Conservation (phyloP, 2,797 vertebrate species). For the Ctenopoma multispine region DNA sequence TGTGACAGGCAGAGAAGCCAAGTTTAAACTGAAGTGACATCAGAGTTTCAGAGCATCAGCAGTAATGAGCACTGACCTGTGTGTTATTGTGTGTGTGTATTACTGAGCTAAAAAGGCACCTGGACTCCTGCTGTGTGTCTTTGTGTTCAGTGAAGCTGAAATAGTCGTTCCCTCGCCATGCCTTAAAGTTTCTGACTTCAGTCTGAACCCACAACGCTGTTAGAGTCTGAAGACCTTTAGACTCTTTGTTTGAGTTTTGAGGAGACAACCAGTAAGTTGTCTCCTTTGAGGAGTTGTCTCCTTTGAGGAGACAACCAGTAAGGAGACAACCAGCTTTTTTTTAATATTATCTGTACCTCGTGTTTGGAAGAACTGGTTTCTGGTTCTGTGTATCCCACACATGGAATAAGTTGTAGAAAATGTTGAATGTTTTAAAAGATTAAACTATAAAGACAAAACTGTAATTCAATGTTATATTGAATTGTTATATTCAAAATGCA, state of each 20-base stretch:
- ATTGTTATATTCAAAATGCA: too few relatives aligned
- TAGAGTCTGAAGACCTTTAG: neutral
- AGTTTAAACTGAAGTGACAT: slow-evolving; percentile 31
- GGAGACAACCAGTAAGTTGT: too few relatives aligned
- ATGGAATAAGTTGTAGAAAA: too few relatives aligned
- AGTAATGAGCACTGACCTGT: slow-evolving; percentile 56
- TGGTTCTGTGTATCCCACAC: too few relatives aligned
- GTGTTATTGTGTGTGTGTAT: slow-evolving; percentile 26
- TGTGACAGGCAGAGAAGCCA: slow-evolving; percentile 48
- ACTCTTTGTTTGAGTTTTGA: neutral
- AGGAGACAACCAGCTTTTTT: too few relatives aligned
- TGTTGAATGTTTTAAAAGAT: too few relatives aligned
- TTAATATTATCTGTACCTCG: too few relatives aligned
- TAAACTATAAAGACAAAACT: too few relatives aligned
- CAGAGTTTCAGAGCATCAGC: slow-evolving; percentile 9
- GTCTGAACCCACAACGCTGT: neutral
- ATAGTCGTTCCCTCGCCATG: neutral
- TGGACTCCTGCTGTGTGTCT: neutral
- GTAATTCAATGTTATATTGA: too few relatives aligned
- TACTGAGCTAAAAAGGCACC: neutral
- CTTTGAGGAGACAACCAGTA: too few relatives aligned
- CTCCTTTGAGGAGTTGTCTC: too few relatives aligned
- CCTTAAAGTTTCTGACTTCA: neutral
- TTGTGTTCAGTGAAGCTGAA: slow-evolving; percentile 21
- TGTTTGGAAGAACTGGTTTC: too few relatives aligned